Evolutionary conservation across 2,888 invertebrate genomes (phyloP).

Genomic region (Lithophane ornitopus): DNA sequence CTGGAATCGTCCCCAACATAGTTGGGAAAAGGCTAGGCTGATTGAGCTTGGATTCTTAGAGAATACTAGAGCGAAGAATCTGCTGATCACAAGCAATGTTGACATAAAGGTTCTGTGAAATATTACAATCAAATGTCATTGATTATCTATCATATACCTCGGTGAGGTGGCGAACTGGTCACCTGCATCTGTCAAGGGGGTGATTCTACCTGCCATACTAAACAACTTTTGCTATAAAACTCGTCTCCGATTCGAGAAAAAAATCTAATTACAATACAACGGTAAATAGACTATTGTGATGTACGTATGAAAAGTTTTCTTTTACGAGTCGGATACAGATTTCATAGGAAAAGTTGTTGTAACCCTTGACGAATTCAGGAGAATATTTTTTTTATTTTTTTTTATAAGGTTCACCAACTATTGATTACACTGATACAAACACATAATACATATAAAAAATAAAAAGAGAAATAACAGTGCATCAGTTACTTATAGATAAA

Average conservation of each 20-base stretch:
- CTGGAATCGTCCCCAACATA: not conserved
- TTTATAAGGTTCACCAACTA: too few species aligned
- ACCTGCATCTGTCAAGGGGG: not conserved
- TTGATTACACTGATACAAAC: too few species aligned
- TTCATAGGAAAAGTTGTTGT: not conserved
- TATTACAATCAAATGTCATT: too few species aligned
- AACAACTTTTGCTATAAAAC: not conserved
- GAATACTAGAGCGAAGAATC: not conserved
- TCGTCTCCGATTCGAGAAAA: not conserved
- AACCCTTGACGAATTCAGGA: not conserved
- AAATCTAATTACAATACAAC: not conserved
- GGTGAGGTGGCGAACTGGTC: too few species aligned
- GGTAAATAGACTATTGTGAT: not conserved
- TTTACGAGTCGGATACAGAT: not conserved
- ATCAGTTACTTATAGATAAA: too few species aligned
- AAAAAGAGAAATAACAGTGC: too few species aligned
- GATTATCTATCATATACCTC: too few species aligned
- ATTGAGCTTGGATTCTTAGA: too few species aligned
- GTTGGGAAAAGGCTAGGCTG: not conserved
- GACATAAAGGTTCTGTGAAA: too few species aligned
- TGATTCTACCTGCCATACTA: not conserved
- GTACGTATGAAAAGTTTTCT: not conserved
- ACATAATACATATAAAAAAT: too few species aligned
- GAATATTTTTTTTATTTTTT: too few species aligned
- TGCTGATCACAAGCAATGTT: not conserved